Evolutionary conservation across 2,113 vertebrate species (phyloP), one percentile per base, ranked within the genome.

Genomic region (Spilogale gracilis): DNA sequence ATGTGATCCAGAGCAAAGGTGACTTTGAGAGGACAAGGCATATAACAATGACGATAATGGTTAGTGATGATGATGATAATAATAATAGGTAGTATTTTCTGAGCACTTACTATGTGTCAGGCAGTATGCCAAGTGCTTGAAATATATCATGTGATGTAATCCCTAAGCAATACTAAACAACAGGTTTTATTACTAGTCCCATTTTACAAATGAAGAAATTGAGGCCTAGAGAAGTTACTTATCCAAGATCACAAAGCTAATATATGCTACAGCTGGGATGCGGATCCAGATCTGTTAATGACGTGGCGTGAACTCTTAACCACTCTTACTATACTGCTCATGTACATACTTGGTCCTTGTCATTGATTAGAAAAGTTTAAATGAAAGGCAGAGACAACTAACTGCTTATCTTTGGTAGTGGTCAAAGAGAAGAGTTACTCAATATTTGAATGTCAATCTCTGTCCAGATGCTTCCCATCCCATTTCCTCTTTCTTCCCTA

Each of bases 311-410:
- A 78, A 87, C 38, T 91, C 67, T 80, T 56, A 50, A 84, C 20
- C 38, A 80, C 32, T 73, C 50, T 74, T 69, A 48, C 9, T 52
- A 74, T 27, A 63, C 13, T 48, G 38, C 25, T 83, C 61, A 83
- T 82, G 18, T 79, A 87, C 20, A 82, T 63, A 3, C 21, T 91
- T 74, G 6, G 13, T 79, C 43, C 69, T 74, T 74, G 58, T 20
- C 61, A 65, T 56, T 96, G 21, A 89, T 30, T 56, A 81, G 21
- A 92, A 94, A 92, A 52, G 56, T 45, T 69, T 87, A 87, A 95
- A 91, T 67, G 71, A 94, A 94, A 73, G 32, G 38, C 69, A 78
- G 13, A 61, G 18, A 80, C 5, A 89, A 56, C 71, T 48, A 32
- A 48, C 71, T 48, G 32, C 52, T 93, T 79, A 27, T 79, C 23